These are phyloP conservation scores for Epicampocera succincta DNA, from an alignment of 2,888 invertebrate genomes.

Conservation along the genomic window DNA sequence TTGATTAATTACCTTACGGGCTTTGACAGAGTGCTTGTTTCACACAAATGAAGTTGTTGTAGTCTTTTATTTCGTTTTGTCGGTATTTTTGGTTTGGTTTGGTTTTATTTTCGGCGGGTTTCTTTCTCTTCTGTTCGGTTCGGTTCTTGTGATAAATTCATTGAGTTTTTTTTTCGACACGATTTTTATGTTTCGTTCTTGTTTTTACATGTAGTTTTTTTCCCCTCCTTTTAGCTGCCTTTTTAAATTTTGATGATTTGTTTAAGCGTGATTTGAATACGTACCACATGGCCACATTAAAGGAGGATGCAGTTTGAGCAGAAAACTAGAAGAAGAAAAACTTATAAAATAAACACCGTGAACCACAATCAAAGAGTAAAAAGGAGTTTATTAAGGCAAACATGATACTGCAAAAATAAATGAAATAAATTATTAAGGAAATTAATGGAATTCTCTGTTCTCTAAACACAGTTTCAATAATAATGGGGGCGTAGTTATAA, in stretches of 20 bases:
- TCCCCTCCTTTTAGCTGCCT: constrained; percentile 36
- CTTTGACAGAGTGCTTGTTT: constrained; percentile 68
- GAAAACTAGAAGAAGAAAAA: not conserved
- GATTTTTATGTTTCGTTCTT: constrained; percentile 56
- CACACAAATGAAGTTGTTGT: constrained; percentile 69
- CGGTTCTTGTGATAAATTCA: constrained; percentile 41
- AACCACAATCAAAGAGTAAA: too few species aligned
- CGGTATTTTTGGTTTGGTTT: constrained; percentile 42
- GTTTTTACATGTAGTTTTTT: not conserved
- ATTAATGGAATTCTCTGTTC: too few species aligned
- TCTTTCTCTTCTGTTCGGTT: constrained; percentile 24
- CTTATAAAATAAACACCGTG: too few species aligned
- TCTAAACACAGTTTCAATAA: too few species aligned
- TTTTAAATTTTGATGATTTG: constrained; percentile 36
- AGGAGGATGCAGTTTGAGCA: constrained; percentile 34
- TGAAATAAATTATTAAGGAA: too few species aligned
- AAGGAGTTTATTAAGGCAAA: too few species aligned
- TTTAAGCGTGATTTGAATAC: constrained; percentile 65
- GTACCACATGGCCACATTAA: constrained; percentile 65
- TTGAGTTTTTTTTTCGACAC: constrained; percentile 33
- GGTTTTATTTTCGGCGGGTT: constrained; percentile 45
- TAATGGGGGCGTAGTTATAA: too few species aligned
- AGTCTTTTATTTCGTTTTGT: constrained; percentile 40
- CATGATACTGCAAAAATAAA: too few species aligned
- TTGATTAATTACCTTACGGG: constrained; percentile 79